Evolutionary conservation across 2,888 invertebrate genomes (phyloP), one percentile per base, ranked within the genome.

Genomic region (Idaea aversata): DNA sequence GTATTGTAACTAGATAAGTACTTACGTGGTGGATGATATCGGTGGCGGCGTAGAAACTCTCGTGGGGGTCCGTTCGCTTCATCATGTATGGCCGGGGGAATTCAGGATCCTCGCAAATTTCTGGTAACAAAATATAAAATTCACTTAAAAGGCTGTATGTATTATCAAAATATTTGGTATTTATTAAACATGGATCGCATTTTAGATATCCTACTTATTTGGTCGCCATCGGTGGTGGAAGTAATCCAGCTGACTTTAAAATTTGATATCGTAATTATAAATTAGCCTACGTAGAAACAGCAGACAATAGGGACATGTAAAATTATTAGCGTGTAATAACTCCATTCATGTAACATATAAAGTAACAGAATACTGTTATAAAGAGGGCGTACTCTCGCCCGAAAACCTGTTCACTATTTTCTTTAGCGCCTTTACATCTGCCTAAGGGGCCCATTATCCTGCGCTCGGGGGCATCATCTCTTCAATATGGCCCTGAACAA

Each of bases 31-130:
- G 96, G 77, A 96, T 94, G 77, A 97, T 96, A 81, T 97, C 96
- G 1, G 96, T 96, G 59, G 96, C 96, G 1, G 96, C 96, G 81
- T 97, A 97, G 86, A 96, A 96, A 78, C 95, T 95, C 75, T 92
- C 92, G 65, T 88, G 88, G 0, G 91, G 92, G 68, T 91, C 91
- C 4, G 90, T 84, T 4, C 92, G 82, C 70, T 90, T 91, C 91
- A 92, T 91, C 91, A 91, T 89, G 79, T 93, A 93, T 34, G 92
- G 91, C 5, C 92, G 82, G 3, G 92, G 91, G 68, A 92, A 90
- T 64, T 91, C 91, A 0, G 86, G 83, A 64, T 92, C 93, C 70
- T 93, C 93, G 72, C 89, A 91, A 71, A 93, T 93, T 83, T 93
- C 93, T 93, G 81, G 63, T 63, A 69, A 75, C 69, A 80, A 77